phyloP scores from a whole-genome alignment of 1,140 invertebrate species.

The Dendrolimus kikuchii region DNA sequence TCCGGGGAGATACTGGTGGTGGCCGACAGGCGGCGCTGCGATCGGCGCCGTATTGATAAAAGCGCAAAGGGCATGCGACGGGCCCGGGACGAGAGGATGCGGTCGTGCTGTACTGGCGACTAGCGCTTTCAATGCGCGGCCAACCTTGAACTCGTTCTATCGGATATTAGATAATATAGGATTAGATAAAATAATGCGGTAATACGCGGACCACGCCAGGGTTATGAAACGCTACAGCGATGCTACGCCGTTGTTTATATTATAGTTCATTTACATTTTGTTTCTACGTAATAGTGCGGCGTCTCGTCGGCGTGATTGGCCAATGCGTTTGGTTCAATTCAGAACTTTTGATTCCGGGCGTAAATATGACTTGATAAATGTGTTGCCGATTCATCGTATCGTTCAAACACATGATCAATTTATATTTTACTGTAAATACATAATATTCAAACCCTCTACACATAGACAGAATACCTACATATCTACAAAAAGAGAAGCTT shows the following conservation, averaged over 20 bases:
- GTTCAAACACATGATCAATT: no score
- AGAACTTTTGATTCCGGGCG: neutral
- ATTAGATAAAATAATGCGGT: slow-evolving; percentile 30
- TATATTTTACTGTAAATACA: no score
- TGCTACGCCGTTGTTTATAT: slow-evolving; percentile 15
- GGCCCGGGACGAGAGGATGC: slow-evolving; percentile 28
- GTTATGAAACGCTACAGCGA: slow-evolving; percentile 4
- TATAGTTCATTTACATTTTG: slow-evolving; percentile 11
- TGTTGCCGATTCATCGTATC: no score
- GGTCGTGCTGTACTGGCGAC: slow-evolving; percentile 12
- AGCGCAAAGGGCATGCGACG: slow-evolving; percentile 45
- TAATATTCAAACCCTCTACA: no score
- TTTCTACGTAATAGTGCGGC: neutral
- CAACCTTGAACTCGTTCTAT: slow-evolving; percentile 63
- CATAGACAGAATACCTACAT: no score
- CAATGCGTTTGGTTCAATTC: neutral
- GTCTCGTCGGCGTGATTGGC: neutral
- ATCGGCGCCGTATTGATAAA: slow-evolving; percentile 54
- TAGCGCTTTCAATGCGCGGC: slow-evolving; percentile 31
- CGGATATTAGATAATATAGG: slow-evolving; percentile 52
- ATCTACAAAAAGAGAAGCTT: no score
- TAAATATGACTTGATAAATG: no score
- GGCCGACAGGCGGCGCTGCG: slow-evolving; percentile 47
- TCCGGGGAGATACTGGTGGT: slow-evolving; percentile 36
- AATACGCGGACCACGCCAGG: slow-evolving; percentile 8